Conservation (phyloP, 2,797 vertebrate genomes). For the Takifugu ocellatus region DNA sequence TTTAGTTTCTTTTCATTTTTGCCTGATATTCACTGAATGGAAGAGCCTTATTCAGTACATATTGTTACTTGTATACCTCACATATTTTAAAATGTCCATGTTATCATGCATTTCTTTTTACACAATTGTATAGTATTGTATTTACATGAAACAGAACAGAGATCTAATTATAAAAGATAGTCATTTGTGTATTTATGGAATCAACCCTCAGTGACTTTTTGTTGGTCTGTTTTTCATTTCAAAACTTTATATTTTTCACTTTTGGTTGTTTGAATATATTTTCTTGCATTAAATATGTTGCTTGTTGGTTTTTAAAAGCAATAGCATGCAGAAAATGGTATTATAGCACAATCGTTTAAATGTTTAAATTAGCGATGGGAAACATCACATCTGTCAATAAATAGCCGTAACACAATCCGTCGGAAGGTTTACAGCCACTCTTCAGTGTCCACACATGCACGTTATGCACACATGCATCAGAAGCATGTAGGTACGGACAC, state of each 20-base stretch:
- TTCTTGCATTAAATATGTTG: conserved; percentile 78
- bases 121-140: conserved; percentile 78
- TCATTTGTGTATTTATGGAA: conserved; percentile 70
- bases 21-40: conserved; percentile 80
- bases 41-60: conserved; percentile 93
- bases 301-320: conserved; percentile 90
- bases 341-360: conserved; percentile 89
- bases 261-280: conserved; percentile 63
- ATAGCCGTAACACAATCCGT: conserved; percentile 62
- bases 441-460: conserved; percentile 60
- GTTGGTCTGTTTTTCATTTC: conserved; percentile 72
- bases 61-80: conserved; percentile 95
- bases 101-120: conserved; percentile 74
- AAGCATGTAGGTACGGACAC: conserved; percentile 54
- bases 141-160: conserved; percentile 73
- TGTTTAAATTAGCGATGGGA: conserved; percentile 74
- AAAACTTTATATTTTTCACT: conserved; percentile 78
- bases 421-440: conserved; percentile 67
- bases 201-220: conserved; percentile 65
- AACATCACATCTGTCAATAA: conserved; percentile 63
- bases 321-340: conserved; percentile 94
- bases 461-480: conserved; percentile 48
- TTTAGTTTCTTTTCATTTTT: conserved; percentile 75
- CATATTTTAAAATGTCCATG: conserved; percentile 73
- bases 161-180: conserved; percentile 73